Conservation (phyloP, 2,797 vertebrate species). For the Epinephelus malabaricus region DNA sequence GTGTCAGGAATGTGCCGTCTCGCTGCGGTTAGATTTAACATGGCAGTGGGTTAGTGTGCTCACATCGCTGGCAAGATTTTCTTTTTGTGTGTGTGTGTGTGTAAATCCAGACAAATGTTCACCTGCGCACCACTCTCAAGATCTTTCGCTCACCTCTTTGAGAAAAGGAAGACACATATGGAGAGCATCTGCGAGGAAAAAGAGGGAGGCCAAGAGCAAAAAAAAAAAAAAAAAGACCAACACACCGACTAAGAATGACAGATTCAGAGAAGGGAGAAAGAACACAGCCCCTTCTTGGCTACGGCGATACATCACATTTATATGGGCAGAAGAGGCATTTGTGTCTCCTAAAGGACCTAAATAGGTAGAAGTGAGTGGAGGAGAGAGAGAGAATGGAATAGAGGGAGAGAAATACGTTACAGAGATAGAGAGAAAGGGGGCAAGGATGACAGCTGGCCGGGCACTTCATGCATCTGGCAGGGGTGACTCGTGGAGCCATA, state of each 20-base stretch:
- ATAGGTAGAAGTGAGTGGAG: slow-evolving; percentile 47
- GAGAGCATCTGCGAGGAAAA: slow-evolving; percentile 45
- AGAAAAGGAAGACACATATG: slow-evolving; percentile 21
- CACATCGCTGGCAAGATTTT: slow-evolving; percentile 48
- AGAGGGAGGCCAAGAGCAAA: slow-evolving; percentile 24
- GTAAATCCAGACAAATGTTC: slow-evolving; percentile 17
- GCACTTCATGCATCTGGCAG: slow-evolving; percentile 79
- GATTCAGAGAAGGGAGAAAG: slow-evolving; percentile 63
- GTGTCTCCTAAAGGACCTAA: slow-evolving; percentile 66
- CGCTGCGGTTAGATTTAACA: slow-evolving; percentile 49
- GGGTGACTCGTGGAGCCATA: slow-evolving; percentile 72
- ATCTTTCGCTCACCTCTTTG: slow-evolving; percentile 24
- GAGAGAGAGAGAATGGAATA: slow-evolving; percentile 34
- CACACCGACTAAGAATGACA: slow-evolving; percentile 55
- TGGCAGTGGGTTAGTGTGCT: slow-evolving; percentile 61
- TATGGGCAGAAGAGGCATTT: slow-evolving; percentile 58
- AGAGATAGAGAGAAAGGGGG: slow-evolving; percentile 69
- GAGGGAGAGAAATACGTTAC: slow-evolving; percentile 59
- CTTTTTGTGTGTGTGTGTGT: neutral
- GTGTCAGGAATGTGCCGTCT: slow-evolving; percentile 60
- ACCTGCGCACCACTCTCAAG: slow-evolving; percentile 22
- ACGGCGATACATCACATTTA: slow-evolving; percentile 76
- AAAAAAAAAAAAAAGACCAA: slow-evolving; percentile 18
- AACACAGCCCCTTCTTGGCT: slow-evolving; percentile 59
- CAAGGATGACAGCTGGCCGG: slow-evolving; percentile 79